phyloP scores from a whole-genome alignment of 2,113 vertebrate genomes.

The Australoheros scitulus region DNA sequence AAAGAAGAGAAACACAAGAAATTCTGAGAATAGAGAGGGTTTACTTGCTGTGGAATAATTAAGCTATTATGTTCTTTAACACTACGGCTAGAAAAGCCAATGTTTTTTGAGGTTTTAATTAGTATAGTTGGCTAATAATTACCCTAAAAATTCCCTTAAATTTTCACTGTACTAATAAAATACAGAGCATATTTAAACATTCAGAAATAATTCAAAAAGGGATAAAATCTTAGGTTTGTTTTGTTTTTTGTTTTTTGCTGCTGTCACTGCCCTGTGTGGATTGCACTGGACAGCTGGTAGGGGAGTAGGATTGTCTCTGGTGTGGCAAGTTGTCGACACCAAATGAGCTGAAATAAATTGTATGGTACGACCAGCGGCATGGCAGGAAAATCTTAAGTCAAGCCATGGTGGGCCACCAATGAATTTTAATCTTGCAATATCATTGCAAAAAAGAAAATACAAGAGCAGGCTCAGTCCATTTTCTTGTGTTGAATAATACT shows the following conservation, averaged over 20 bases:
- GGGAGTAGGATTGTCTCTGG: slow-evolving; percentile 11
- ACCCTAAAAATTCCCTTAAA: background rate
- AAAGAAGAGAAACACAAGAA: background rate
- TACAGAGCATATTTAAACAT: background rate
- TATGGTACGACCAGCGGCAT: background rate
- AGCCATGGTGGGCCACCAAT: background rate
- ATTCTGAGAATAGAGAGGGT: background rate
- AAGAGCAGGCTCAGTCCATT: background rate
- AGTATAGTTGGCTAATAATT: background rate
- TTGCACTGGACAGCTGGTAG: slow-evolving; percentile 28
- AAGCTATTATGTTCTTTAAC: background rate
- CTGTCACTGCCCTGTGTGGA: background rate
- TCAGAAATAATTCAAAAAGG: background rate
- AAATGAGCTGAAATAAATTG: background rate
- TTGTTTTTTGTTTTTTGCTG: background rate
- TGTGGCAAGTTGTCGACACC: background rate
- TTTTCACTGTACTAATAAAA: background rate
- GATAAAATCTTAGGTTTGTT: background rate
- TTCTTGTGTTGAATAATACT: background rate
- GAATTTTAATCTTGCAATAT: background rate
- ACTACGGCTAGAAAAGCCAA: background rate
- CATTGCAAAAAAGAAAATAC: background rate
- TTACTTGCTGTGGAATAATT: background rate
- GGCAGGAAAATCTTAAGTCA: background rate
- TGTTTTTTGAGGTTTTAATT: background rate